These are phyloP conservation scores for Leptoclinus maculatus DNA, from an alignment of 2,797 vertebrate species.

Conservation along the genomic window DNA sequence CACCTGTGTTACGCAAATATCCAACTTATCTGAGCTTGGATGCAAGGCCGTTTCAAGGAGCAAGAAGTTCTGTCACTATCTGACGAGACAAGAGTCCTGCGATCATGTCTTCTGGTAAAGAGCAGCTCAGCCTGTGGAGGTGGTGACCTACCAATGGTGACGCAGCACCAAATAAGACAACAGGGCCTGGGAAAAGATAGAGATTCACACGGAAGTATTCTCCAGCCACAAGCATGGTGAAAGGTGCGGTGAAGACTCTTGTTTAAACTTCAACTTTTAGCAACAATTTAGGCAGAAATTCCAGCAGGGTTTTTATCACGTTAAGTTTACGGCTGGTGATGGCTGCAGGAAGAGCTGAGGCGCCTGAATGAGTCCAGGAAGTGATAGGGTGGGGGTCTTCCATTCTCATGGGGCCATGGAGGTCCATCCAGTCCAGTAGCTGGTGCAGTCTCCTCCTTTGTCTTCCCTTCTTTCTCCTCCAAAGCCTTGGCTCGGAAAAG, in stretches of 20 bases:
- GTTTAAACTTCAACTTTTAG: not conserved
- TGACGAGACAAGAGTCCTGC: constrained; percentile 36
- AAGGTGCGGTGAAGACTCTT: not conserved
- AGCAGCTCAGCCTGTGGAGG: constrained; percentile 48
- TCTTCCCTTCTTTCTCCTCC: constrained; percentile 50
- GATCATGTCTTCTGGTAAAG: constrained; percentile 41
- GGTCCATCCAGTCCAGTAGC: constrained; percentile 56
- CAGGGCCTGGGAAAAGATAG: constrained; percentile 33
- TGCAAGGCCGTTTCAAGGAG: constrained; percentile 24
- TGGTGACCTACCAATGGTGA: constrained; percentile 64
- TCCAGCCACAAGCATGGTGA: not conserved
- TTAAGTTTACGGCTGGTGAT: not conserved
- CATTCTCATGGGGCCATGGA: constrained; percentile 44
- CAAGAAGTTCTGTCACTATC: constrained; percentile 18
- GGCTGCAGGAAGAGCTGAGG: constrained; percentile 5
- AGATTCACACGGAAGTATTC: not conserved
- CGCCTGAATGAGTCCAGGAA: constrained; percentile 16
- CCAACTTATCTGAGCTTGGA: constrained; percentile 3
- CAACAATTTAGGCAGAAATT: not conserved
- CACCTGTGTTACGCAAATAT: not conserved
- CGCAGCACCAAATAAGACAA: constrained; percentile 62
- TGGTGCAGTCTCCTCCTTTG: constrained; percentile 49
- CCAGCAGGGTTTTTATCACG: not conserved
- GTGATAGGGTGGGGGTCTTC: constrained; percentile 15
- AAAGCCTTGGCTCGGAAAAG: constrained; percentile 33